These are phyloP conservation scores for Martes flavigula DNA, from an alignment of 2,797 vertebrate genomes.

Conservation along the genomic window DNA sequence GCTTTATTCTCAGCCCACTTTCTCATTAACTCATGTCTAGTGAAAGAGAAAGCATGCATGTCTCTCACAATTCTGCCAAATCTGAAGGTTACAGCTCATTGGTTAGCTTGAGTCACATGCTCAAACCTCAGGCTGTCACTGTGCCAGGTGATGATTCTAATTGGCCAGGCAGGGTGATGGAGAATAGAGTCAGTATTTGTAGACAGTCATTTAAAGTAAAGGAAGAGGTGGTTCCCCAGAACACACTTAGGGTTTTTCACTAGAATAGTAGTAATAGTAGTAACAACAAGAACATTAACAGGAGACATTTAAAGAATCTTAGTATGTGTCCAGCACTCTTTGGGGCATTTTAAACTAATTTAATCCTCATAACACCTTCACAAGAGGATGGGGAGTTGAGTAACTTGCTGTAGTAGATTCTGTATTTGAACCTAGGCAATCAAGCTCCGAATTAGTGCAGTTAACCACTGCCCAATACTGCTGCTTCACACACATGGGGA, in stretches of 20 bases:
- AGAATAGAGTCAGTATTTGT: background rate
- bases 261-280: accelerated
- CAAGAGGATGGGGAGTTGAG: background rate
- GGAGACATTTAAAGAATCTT: background rate
- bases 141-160: background rate
- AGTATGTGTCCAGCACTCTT: background rate
- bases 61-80: background rate
- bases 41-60: background rate
- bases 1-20: background rate
- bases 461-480: background rate
- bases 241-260: background rate
- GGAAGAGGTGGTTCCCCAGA: background rate
- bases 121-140: background rate
- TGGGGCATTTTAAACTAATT: background rate
- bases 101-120: background rate
- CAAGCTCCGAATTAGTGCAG: background rate
- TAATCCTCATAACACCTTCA: background rate
- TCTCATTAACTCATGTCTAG: background rate
- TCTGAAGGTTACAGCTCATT: background rate
- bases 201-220: background rate
- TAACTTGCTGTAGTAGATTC: background rate
- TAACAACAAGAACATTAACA: background rate
- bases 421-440: background rate
- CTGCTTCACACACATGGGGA: background rate
- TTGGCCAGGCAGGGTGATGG: background rate